Percentiles rank a stretch among this genome's conserved stretches.
Evolutionary conservation across 2,888 invertebrate genomes (phyloP).

Genomic region (Kryphioiulus occultus): DNA sequence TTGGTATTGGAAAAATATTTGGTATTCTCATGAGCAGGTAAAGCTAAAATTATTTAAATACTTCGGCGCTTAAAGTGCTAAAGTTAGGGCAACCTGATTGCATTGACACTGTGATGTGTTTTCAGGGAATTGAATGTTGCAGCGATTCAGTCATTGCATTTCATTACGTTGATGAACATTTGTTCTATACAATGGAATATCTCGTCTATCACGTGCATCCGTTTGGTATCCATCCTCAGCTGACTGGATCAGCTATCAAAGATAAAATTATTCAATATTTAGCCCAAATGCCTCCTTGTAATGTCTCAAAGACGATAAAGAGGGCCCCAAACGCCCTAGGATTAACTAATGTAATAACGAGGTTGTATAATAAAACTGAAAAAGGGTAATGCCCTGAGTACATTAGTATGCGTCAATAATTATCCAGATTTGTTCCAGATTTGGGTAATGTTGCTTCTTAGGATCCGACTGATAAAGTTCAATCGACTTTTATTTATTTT

Average conservation of each 20-base stretch:
- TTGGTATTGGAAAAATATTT: slow-evolving; percentile 52
- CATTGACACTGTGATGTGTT: too few species aligned
- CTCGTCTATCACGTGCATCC: slow-evolving; percentile 50
- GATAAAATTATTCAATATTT: slow-evolving; percentile 34
- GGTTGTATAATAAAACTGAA: too few species aligned
- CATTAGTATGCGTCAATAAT: too few species aligned
- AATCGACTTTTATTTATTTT: too few species aligned
- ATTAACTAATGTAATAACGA: too few species aligned
- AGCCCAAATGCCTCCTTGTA: not conserved
- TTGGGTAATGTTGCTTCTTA: too few species aligned
- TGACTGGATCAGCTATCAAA: slow-evolving; percentile 49
- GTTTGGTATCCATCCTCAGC: slow-evolving; percentile 45
- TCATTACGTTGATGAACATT: slow-evolving; percentile 74
- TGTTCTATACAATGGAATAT: slow-evolving; percentile 41
- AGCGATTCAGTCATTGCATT: slow-evolving; percentile 95
- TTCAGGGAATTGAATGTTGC: slow-evolving; percentile 83
- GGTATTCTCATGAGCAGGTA: slow-evolving; percentile 50
- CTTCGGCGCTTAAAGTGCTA: too few species aligned
- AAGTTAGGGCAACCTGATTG: too few species aligned
- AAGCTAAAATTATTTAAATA: not conserved
- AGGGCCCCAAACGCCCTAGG: not conserved
- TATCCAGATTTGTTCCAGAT: too few species aligned
- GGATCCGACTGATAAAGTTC: too few species aligned
- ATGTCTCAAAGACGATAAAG: not conserved
- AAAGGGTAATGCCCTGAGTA: too few species aligned